Evolutionary conservation across 1,140 invertebrate genomes (phyloP).

Genomic region (Laupala kohalensis): DNA sequence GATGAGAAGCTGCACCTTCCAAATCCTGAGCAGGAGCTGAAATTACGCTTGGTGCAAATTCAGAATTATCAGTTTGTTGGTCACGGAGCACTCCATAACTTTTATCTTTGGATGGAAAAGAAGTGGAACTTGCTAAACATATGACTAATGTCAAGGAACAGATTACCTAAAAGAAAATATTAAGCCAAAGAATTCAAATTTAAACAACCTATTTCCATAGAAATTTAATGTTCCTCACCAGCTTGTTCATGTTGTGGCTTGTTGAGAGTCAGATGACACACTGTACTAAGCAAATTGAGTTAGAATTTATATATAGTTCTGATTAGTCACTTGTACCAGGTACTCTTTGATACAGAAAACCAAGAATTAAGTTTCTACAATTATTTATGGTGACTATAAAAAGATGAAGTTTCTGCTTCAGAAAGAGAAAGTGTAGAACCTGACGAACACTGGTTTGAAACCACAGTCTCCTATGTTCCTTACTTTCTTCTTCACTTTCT

Average conservation of each 20-base stretch:
- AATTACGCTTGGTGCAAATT: not conserved
- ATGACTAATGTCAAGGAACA: no score
- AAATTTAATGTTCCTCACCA: no score
- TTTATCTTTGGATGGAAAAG: not conserved
- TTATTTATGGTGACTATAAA: not conserved
- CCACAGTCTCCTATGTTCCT: no score
- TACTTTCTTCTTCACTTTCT: not conserved
- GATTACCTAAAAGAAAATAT: not conserved
- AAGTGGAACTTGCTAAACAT: no score
- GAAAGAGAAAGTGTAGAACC: not conserved
- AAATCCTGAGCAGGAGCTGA: not conserved
- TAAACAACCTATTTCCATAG: no score
- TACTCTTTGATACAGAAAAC: not conserved
- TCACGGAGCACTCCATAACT: not conserved
- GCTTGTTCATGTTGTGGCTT: not conserved
- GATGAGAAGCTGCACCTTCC: slow-evolving; percentile 4
- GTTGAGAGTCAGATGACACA: not conserved
- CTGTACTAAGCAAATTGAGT: not conserved
- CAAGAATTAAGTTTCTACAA: not conserved
- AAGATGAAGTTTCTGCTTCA: not conserved
- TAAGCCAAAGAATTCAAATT: not conserved
- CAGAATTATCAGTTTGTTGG: slow-evolving; percentile 7
- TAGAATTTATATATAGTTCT: not conserved
- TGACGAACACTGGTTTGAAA: not conserved
- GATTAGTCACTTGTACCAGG: not conserved